Evolutionary conservation across 2,888 invertebrate species (phyloP), one percentile per base, ranked within the genome.

Genomic region (Drosophila silvestris): DNA sequence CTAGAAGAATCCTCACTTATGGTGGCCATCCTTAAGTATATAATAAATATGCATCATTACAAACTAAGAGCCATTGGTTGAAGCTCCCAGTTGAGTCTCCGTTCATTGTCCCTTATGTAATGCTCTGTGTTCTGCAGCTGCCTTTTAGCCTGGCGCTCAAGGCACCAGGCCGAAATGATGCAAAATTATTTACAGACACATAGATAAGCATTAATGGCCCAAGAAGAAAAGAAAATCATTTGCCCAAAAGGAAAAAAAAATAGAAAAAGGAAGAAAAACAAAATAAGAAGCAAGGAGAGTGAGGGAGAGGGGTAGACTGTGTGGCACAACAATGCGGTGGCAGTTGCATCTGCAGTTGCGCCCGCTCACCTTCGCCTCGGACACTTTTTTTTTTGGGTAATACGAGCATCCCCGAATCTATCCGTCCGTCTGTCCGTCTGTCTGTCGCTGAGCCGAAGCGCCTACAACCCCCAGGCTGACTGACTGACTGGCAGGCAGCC

Each of bases 101-200:
- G 64, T 66, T 60, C 73, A 79, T 67, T 69, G 66, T 67, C 69
- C 59, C 56, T 39, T 33, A 14, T 51, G 37, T 6, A 37, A 37
- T 35, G 26, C 26, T 4, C 51, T 62, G 39, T 44, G 22, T 53
- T 14, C 39, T 52, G 74, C 80, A 83, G 83, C 81, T 83, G 83
- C 75, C 67, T 35, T 50, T 57, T 67, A 56, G 62, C 58, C 73
- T 71, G 79, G 82, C 82, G 83, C 82, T 74, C 71, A 32, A 41
- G 73, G 73, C 76, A 78, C 75, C 75, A 73, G 62, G 59, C 58
- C 74, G 74, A 81, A 71, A 79, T 88, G 86, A 86, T 86, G 86
- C 86, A 87, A 87, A 86, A 87, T 79, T 81, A 79, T 75, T 68
- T 69, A 78, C 72, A 73, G 57, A 65, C 81, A 81, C 72, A 79